Evolutionary conservation across 2,797 vertebrate species (phyloP).

Genomic region (Peromyscus nudipes): DNA sequence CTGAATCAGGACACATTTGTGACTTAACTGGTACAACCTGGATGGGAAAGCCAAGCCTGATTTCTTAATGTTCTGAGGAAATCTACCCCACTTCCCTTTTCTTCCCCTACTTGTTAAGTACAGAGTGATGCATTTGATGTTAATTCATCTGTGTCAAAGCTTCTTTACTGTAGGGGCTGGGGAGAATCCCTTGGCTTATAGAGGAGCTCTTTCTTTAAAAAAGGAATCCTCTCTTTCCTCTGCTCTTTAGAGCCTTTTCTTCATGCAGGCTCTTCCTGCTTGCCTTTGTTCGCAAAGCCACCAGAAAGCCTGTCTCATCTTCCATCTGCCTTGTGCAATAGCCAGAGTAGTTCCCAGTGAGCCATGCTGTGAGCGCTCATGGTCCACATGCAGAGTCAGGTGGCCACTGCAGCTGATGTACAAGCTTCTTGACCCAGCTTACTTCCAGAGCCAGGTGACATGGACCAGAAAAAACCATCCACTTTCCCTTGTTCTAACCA

Average conservation of each 20-base stretch:
- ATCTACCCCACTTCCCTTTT: background rate
- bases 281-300: background rate
- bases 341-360: background rate
- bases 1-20: background rate
- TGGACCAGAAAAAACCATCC: background rate
- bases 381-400: background rate
- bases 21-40: background rate
- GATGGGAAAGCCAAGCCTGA: background rate
- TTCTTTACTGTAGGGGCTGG: background rate
- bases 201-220: slow-evolving; percentile 16
- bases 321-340: background rate
- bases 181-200: background rate
- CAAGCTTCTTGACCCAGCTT: background rate
- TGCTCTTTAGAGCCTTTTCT: background rate
- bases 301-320: background rate
- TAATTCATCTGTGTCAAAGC: background rate
- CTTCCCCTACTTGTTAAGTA: background rate
- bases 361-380: background rate
- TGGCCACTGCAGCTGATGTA: background rate
- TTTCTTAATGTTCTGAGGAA: slow-evolving; percentile 8
- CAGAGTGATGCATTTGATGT: background rate
- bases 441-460: slow-evolving; percentile 21
- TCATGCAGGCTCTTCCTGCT: background rate
- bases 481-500: slow-evolving; percentile 26
- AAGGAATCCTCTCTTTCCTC: background rate